Base-by-base conservation (phyloP, 92 coral and sea anemone species). In the Paramuricea clavata region DNA sequence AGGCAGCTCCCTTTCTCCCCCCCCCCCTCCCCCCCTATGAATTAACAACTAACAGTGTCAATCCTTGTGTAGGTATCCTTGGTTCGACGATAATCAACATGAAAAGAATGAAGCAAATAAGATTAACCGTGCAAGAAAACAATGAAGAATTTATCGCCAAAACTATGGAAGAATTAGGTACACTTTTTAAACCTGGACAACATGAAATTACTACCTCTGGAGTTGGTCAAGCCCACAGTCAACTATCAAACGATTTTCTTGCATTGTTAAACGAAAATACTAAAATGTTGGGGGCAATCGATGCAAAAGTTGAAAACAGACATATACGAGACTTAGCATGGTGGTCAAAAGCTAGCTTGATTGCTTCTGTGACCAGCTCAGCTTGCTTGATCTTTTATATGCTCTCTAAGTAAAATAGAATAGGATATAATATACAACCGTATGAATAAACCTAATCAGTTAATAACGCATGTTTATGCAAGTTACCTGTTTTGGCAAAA, bases 21-120 rank as follows among this genome's bases (percentile, higher is more conserved):
- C n/a, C n/a, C n/a, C n/a, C n/a, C n/a, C n/a, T n/a, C n/a, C n/a
- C n/a, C n/a, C n/a, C n/a, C n/a, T n/a, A n/a, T 15, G 4, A 47
- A 2, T 6, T 47, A 17, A 47, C 54, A 47, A 47, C 54, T 47
- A 47, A 23, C 30, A 43, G 15, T 74, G 33, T 12, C 35, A 1
- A 16, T 74, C 26, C 30, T 15, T 79, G 43, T 71, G 17, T 57
- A 95, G 98, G 98, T 72, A 93, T 95, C 71, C 81, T 95, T 3
- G 94, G 98, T 71, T 95, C 98, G 0, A 86, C 96, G 30, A 68
- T 95, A 23, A 85, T 94, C 62, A 95, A 95, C 69, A 91, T 92
- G 49, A 81, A 91, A 39, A 90, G 98, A 87, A 85, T 95, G 78
- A 95, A 92, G 87, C 93, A 94, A 73, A 90, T 95, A 69, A 95